A percentile compares a stretch with the other conserved stretches of the same genome.
Conservation (phyloP, 2,113 vertebrate species). For the Speoplatyrhinus poulsoni region DNA sequence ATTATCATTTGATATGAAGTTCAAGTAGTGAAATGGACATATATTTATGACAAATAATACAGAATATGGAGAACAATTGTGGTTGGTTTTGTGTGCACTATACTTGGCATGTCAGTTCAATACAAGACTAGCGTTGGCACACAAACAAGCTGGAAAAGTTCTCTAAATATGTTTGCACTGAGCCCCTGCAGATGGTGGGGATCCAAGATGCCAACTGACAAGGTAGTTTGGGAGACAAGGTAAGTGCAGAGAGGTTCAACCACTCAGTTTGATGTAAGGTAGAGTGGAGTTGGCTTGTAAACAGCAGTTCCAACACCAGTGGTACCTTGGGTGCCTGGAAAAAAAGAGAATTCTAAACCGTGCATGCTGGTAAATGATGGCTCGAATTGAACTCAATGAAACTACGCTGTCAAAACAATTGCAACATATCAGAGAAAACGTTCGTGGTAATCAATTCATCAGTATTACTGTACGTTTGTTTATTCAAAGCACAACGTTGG, state of each 20-base stretch:
- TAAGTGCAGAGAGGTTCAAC: background rate
- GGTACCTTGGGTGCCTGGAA: background rate
- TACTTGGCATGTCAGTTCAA: background rate
- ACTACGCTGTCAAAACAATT: background rate
- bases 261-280: background rate
- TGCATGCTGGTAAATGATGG: background rate
- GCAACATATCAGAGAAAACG: background rate
- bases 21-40: too few species aligned
- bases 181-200: background rate
- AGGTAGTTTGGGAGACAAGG: background rate
- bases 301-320: background rate
- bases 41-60: too few species aligned
- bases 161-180: background rate
- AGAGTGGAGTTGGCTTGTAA: background rate
- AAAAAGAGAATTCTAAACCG: background rate
- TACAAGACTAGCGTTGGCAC: background rate
- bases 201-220: background rate
- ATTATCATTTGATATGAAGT: too few species aligned
- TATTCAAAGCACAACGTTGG: constrained; percentile 36
- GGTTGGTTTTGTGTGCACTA: background rate
- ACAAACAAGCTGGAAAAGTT: background rate
- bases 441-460: background rate
- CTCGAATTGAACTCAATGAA: background rate
- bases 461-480: constrained; percentile 19
- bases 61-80: too few species aligned